phyloP scores from a whole-genome alignment of 2,797 vertebrate species.

The Lacerta agilis region DNA sequence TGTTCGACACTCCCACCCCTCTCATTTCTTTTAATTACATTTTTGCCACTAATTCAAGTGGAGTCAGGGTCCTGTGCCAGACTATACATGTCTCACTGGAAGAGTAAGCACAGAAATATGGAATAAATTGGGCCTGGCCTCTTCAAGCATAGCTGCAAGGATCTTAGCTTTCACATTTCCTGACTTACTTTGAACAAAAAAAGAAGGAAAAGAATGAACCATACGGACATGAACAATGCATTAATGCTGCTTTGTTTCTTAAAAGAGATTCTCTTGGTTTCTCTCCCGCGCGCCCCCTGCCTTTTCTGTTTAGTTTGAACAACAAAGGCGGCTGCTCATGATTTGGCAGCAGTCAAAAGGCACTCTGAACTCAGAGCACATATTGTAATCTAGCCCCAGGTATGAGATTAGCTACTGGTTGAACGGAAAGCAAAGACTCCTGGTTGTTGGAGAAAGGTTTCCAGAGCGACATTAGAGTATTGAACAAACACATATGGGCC shows the following conservation, averaged over 20 bases:
- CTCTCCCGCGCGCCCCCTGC: background rate
- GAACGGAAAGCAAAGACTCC: constrained; percentile 33
- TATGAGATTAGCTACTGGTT: constrained; percentile 54
- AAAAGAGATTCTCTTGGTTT: constrained; percentile 25
- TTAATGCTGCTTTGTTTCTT: constrained; percentile 1
- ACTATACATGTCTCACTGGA: background rate
- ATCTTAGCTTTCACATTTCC: constrained; percentile 31
- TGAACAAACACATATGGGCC: constrained; percentile 19
- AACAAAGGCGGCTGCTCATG: constrained; percentile 47
- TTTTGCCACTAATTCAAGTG: constrained; percentile 39
- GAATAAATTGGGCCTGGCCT: constrained; percentile 25
- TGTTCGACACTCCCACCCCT: background rate
- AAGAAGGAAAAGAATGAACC: constrained; percentile 29
- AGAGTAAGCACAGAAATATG: constrained; percentile 26
- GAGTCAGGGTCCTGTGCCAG: constrained; percentile 2
- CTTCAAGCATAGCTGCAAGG: background rate
- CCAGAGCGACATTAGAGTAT: constrained; percentile 1
- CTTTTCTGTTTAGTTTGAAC: constrained; percentile 24
- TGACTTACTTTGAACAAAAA: constrained; percentile 17
- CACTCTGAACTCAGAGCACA: constrained; percentile 27
- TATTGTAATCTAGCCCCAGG: constrained; percentile 55
- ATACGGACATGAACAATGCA: background rate
- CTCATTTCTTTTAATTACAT: constrained; percentile 18
- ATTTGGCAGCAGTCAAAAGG: constrained; percentile 62
- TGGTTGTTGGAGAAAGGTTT: background rate